Conservation (phyloP, 2,797 vertebrate species). For the Pseudochirops corinnae region DNA sequence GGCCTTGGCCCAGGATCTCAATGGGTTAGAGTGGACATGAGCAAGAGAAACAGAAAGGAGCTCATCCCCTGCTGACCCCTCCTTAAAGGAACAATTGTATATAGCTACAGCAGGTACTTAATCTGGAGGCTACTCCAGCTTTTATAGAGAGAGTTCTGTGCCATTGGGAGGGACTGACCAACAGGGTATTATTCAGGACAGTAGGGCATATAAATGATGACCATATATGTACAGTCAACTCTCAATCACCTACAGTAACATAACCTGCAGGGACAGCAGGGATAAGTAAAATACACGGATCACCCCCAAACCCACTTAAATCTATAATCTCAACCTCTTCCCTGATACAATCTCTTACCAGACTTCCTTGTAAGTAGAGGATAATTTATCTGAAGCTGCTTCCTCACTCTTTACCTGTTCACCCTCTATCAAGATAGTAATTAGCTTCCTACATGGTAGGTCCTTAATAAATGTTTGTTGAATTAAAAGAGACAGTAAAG, state of each 20-base stretch:
- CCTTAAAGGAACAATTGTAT: conserved; percentile 69
- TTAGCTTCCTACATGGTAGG: background rate
- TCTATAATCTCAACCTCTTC: conserved; percentile 33
- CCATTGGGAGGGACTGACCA: conserved; percentile 17
- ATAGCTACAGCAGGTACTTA: conserved; percentile 52
- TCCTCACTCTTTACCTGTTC: background rate
- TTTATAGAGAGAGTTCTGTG: conserved; percentile 21
- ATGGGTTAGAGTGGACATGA: conserved; percentile 64
- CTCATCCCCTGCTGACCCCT: conserved; percentile 66
- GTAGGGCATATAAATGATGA: background rate
- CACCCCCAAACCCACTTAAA: conserved; percentile 8
- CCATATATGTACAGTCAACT: background rate
- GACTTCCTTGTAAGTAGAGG: conserved; percentile 39
- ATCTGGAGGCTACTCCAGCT: conserved; percentile 37
- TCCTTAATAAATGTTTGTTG: background rate
- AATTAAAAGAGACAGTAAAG: background rate
- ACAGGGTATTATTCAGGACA: background rate
- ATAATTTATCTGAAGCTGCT: background rate
- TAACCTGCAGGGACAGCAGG: background rate
- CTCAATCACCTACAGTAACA: conserved; percentile 15
- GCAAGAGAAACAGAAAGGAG: conserved; percentile 68
- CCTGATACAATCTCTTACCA: conserved; percentile 30
- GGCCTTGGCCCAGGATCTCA: conserved; percentile 37
- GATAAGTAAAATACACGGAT: conserved; percentile 20
- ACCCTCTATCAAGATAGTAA: background rate